Conservation (phyloP, 2,113 vertebrate species). For the Rostratula benghalensis region DNA sequence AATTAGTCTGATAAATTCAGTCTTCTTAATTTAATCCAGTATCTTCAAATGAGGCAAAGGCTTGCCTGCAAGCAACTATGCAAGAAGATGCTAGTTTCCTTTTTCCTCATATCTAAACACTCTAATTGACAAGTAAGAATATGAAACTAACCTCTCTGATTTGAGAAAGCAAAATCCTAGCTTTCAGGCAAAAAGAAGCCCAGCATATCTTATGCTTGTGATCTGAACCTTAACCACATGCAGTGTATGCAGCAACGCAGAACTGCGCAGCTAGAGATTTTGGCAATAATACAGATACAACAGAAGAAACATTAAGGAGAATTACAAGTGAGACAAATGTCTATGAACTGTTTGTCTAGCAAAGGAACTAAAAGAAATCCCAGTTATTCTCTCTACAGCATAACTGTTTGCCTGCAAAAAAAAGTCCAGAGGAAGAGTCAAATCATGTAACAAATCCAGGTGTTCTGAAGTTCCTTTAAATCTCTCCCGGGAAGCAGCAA, state of each 20-base stretch:
- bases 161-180: not conserved
- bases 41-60: not conserved
- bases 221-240: not conserved
- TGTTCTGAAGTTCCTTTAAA: not conserved
- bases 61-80: not conserved
- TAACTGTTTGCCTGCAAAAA: not conserved
- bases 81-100: not conserved
- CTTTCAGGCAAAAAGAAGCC: not conserved
- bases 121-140: not conserved
- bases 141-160: not conserved
- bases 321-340: not conserved
- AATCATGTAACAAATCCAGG: accelerated
- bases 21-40: not conserved
- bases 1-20: not conserved
- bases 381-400: not conserved
- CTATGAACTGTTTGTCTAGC: not conserved
- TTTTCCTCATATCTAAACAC: not conserved
- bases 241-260: not conserved
- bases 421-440: not conserved
- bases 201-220: not conserved
- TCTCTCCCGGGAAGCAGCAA: not conserved
- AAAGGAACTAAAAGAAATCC: not conserved
- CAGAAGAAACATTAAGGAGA: not conserved
- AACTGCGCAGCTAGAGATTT: not conserved
- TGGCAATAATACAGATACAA: not conserved